Evolutionary conservation across 2,888 invertebrate genomes (phyloP), one percentile per base, ranked within the genome.

Genomic region (Argyra leucocephala): DNA sequence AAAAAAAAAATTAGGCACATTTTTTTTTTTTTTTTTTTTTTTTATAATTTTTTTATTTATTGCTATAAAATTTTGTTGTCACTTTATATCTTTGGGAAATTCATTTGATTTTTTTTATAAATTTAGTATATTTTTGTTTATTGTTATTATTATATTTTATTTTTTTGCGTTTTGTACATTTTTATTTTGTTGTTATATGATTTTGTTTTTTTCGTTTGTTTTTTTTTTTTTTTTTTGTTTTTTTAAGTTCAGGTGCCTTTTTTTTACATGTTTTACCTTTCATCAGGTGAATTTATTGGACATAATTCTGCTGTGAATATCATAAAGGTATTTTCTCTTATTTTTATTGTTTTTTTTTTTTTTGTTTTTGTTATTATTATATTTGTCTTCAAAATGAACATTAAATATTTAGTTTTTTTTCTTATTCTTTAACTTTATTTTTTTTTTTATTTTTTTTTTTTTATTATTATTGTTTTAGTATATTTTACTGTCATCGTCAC

Each of bases 51-150:
- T n/a, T 48, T 48, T 48, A 48, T 48, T 48, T 48, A 48, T 48
- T 48, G 48, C 48, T 48, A 48, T 48, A 48, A 48, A 48, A 48
- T 48, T 48, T 48, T 48, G 9, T 48, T 48, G 48, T 48, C 15
- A 48, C 15, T 48, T 48, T 48, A 48, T 48, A 48, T 48, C 48
- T 48, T 48, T 48, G 48, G 48, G 48, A 48, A 48, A 48, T 48
- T 48, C 48, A 48, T 48, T 48, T 9, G 48, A 48, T 48, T 48
- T 48, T 6, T 48, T 31, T 31, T 31, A 10, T 31, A n/a, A n/a
- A n/a, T 3, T 31, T 31, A 6, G 4, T 26, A 26, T 26, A 26
- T 26, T 26, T 9, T 26, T 6, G 9, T 26, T 6, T 26, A 26
- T 26, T 26, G 4, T 26, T 26, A 26, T 26, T 26, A 26, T 26